Conservation (phyloP, 2,797 vertebrate species). For the Poecilia wingei region DNA sequence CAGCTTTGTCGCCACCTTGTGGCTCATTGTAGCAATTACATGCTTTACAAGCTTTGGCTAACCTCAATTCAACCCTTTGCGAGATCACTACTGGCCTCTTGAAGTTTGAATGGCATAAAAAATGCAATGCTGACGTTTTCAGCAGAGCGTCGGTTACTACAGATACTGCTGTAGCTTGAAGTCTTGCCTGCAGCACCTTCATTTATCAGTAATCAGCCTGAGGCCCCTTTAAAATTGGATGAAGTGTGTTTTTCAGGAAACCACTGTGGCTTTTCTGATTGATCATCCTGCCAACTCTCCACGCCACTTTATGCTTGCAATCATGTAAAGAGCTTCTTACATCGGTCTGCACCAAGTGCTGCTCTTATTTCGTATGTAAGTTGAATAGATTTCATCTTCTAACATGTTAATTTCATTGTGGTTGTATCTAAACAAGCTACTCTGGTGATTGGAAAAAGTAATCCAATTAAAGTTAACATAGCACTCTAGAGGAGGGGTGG, state of each 20-base stretch:
- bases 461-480: background rate
- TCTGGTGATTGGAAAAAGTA: background rate
- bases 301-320: background rate
- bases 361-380: background rate
- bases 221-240: slow-evolving; percentile 10
- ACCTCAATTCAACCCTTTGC: background rate
- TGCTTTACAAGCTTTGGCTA: background rate
- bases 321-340: background rate
- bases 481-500: background rate
- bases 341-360: background rate
- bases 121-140: background rate
- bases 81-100: background rate
- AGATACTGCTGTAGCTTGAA: background rate
- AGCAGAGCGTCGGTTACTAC: background rate
- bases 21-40: background rate
- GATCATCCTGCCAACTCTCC: background rate
- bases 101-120: background rate
- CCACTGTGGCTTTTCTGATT: slow-evolving; percentile 13
- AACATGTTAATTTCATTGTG: background rate
- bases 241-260: slow-evolving; percentile 11
- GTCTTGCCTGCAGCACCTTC: slow-evolving; percentile 1
- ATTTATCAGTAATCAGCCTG: slow-evolving; percentile 4
- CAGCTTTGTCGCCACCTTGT: background rate
- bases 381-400: background rate
- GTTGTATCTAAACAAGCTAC: background rate